These are phyloP conservation scores for Chymomyza procnemis DNA, from an alignment of 2,888 invertebrate genomes.

Conservation along the genomic window DNA sequence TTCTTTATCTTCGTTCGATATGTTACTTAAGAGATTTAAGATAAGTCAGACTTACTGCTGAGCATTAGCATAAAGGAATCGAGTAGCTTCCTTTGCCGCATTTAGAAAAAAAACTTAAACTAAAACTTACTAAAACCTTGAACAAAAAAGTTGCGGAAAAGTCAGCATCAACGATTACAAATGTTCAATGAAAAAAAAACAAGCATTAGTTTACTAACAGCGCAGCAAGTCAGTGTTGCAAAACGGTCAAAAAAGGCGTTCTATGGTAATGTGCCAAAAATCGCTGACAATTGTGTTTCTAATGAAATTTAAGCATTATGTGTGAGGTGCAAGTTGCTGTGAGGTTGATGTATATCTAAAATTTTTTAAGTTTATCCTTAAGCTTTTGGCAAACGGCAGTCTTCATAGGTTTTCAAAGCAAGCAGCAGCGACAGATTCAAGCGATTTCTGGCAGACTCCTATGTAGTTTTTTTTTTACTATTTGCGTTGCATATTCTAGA, in stretches of 20 bases:
- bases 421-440: too few species aligned
- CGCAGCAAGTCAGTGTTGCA: too few species aligned
- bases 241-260: too few species aligned
- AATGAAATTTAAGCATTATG: too few species aligned
- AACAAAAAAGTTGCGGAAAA: conserved; percentile 11
- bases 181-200: background rate
- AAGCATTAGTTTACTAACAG: background rate
- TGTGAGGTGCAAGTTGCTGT: too few species aligned
- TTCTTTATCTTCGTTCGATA: background rate
- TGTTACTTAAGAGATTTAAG: background rate
- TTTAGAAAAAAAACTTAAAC: too few species aligned
- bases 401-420: too few species aligned
- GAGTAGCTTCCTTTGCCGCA: conserved; percentile 14
- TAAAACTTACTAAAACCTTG: conserved; percentile 27
- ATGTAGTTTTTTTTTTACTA: background rate
- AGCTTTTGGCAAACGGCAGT: too few species aligned
- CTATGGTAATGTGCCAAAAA: too few species aligned
- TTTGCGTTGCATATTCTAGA: background rate
- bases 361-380: background rate
- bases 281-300: too few species aligned
- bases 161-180: background rate
- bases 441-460: too few species aligned
- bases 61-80: background rate
- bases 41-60: too few species aligned
- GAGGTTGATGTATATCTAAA: background rate